A percentile compares a stretch with the other conserved stretches of the same genome.
Conservation (phyloP, 1,140 invertebrate genomes). For the Pseudomyrmex concolor region DNA sequence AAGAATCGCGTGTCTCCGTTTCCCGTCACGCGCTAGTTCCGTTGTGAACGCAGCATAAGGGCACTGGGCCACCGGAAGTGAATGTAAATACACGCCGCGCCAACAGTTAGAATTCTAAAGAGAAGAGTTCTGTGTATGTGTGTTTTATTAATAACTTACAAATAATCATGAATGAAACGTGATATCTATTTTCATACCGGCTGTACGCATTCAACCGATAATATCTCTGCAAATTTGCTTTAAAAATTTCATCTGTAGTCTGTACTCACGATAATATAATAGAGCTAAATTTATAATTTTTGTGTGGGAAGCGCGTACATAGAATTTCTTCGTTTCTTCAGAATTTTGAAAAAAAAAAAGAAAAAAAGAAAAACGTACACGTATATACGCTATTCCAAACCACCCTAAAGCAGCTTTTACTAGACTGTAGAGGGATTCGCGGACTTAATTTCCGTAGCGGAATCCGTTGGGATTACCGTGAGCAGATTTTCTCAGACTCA, state of each 20-base stretch:
- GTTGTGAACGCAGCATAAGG: slow-evolving; percentile 58
- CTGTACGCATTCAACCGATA: no score
- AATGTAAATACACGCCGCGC: slow-evolving; percentile 41
- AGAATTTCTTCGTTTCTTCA: background rate
- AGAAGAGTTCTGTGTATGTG: background rate
- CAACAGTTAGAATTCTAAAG: slow-evolving; percentile 40
- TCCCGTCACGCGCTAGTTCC: slow-evolving; percentile 79
- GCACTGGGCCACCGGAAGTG: slow-evolving; percentile 64
- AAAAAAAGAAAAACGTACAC: background rate
- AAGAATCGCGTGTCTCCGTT: slow-evolving; percentile 79
- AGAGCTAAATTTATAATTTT: background rate
- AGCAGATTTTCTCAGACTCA: slow-evolving; percentile 50
- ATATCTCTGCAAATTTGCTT: no score
- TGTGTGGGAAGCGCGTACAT: background rate
- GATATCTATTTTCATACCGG: no score
- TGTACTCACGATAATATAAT: no score
- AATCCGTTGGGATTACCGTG: slow-evolving; percentile 34
- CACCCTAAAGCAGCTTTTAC: background rate
- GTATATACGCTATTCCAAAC: background rate
- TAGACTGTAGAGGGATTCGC: background rate
- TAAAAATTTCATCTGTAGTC: no score
- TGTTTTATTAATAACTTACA: no score
- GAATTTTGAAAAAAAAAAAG: no score
- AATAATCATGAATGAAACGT: no score
- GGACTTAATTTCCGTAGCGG: slow-evolving; percentile 37